Percentiles rank a stretch among this genome's conserved stretches.
These are phyloP conservation scores for Oostethus manadensis DNA, from an alignment of 2,113 vertebrate genomes.

Conservation along the genomic window DNA sequence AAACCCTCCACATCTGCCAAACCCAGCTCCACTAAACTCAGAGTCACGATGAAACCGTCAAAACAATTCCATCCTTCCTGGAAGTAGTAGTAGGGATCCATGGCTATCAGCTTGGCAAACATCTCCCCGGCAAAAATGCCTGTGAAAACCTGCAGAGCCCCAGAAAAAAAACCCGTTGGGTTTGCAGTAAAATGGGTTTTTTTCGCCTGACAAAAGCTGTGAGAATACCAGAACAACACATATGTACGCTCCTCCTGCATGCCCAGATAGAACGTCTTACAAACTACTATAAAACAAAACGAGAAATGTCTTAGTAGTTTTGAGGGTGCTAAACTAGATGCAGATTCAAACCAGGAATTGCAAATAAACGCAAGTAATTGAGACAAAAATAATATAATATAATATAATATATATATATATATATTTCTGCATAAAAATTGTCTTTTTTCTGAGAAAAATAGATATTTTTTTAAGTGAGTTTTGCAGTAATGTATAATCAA, in stretches of 20 bases:
- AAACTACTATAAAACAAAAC: too few relatives aligned
- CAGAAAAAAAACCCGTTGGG: neutral
- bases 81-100: slow-evolving; percentile 99
- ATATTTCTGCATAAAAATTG: too few relatives aligned
- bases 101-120: slow-evolving; percentile 94
- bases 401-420: too few relatives aligned
- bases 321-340: neutral
- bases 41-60: slow-evolving; percentile 94
- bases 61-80: slow-evolving; percentile 99
- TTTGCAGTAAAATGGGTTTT: neutral
- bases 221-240: neutral
- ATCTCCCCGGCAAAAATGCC: slow-evolving; percentile 98
- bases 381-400: too few relatives aligned
- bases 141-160: slow-evolving; percentile 84
- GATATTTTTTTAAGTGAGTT: too few relatives aligned
- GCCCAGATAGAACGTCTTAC: too few relatives aligned
- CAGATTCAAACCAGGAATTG: neutral
- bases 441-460: too few relatives aligned
- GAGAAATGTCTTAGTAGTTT: neutral
- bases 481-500: too few relatives aligned
- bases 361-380: too few relatives aligned
- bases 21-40: slow-evolving; percentile 93
- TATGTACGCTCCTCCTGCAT: too few relatives aligned
- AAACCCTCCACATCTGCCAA: slow-evolving; percentile 92
- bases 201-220: neutral